Percentiles rank a stretch among this genome's conserved stretches.
phyloP scores from a whole-genome alignment of 1,140 invertebrate genomes.

The Drosophila kikkawai region DNA sequence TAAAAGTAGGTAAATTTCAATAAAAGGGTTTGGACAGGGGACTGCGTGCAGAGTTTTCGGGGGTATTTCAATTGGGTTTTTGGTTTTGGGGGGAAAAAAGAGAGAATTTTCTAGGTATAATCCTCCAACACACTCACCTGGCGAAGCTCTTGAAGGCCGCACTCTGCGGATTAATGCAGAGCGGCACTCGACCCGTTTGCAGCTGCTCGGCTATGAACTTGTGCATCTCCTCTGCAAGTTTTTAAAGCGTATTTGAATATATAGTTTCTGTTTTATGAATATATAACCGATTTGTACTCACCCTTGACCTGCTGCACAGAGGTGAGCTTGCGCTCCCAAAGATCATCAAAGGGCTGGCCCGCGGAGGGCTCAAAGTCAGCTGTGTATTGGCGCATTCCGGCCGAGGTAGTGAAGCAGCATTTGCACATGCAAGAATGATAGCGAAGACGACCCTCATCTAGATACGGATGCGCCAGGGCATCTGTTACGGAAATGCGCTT shows the following conservation, averaged over 20 bases:
- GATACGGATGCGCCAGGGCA: slow-evolving; percentile 97
- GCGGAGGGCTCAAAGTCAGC: slow-evolving; percentile 97
- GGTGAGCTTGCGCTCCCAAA: slow-evolving; percentile 97
- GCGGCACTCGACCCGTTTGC: slow-evolving; percentile 96
- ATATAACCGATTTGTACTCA: slow-evolving; percentile 80
- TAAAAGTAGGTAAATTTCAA: slow-evolving; percentile 29
- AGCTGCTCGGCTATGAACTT: slow-evolving; percentile 99
- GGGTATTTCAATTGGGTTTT: slow-evolving; percentile 1
- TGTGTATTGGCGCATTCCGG: slow-evolving; percentile 93
- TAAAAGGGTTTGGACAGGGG: slow-evolving; percentile 1
- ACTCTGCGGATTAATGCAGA: slow-evolving; percentile 99
- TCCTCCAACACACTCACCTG: slow-evolving; percentile 91
- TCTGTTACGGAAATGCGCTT: slow-evolving; percentile 97
- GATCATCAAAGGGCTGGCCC: slow-evolving; percentile 95
- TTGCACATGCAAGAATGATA: slow-evolving; percentile 99
- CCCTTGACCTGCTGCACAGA: slow-evolving; percentile 98
- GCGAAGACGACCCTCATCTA: slow-evolving; percentile 98
- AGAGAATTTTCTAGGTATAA: slow-evolving; percentile 10
- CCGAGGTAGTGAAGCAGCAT: slow-evolving; percentile 94
- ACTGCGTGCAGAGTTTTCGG: slow-evolving; percentile 28
- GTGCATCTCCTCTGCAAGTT: slow-evolving; percentile 96
- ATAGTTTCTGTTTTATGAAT: background rate
- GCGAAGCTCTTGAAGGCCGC: slow-evolving; percentile 99
- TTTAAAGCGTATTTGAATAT: background rate
- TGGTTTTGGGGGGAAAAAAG: background rate